Evolutionary conservation across 1,140 invertebrate species (phyloP).

Genomic region (Tyrophagus putrescentiae): DNA sequence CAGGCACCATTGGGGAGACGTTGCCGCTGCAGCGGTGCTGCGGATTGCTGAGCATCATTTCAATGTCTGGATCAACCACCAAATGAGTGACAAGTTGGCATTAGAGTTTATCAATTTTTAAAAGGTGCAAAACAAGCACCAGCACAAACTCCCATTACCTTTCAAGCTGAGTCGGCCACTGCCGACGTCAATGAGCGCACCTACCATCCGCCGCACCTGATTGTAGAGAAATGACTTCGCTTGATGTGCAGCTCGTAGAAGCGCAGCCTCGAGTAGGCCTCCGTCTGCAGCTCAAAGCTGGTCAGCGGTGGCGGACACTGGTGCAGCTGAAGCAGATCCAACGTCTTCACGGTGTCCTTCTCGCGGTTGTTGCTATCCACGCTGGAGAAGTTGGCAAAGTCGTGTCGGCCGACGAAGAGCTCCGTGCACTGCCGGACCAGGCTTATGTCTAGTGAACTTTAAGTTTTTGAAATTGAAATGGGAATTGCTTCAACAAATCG

Average conservation of each 20-base stretch:
- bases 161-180: slow-evolving; percentile 13
- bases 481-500: background rate
- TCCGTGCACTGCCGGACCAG: background rate
- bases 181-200: slow-evolving; percentile 20
- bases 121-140: too few species aligned
- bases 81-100: too few species aligned
- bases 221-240: slow-evolving; percentile 24
- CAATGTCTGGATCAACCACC: slow-evolving; percentile 9
- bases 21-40: background rate
- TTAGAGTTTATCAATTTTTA: too few species aligned
- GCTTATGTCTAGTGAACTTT: background rate
- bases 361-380: background rate
- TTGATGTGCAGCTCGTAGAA: slow-evolving; percentile 25
- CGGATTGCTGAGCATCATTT: slow-evolving; percentile 17
- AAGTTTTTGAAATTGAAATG: too few species aligned
- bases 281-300: slow-evolving; percentile 20
- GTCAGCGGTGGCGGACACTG: slow-evolving; percentile 14
- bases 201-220: slow-evolving; percentile 24
- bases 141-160: background rate
- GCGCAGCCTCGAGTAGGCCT: slow-evolving; percentile 15
- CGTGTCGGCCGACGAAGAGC: slow-evolving; percentile 7
- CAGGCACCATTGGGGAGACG: slow-evolving; percentile 6
- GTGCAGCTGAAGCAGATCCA: slow-evolving; percentile 19
- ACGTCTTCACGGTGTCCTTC: slow-evolving; percentile 16
- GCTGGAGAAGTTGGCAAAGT: slow-evolving; percentile 7